Conservation (phyloP, 2,113 vertebrate species). For the Lonchura striata region DNA sequence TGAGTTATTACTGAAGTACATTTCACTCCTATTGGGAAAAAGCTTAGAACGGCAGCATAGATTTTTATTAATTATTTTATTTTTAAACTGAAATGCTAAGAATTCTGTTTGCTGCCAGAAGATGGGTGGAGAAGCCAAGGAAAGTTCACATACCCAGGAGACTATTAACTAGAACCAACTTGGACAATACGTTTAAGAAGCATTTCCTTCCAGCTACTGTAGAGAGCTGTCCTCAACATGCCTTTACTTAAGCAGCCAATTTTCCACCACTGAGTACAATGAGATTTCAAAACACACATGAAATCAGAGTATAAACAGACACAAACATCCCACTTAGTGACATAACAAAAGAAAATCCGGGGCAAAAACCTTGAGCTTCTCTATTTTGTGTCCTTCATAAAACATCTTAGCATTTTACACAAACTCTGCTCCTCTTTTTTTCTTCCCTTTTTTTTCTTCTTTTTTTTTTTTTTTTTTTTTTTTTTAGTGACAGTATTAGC, state of each 20-base stretch:
- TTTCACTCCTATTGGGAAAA: background rate
- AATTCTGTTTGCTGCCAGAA: slow-evolving; percentile 16
- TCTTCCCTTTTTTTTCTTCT: rapidly evolving
- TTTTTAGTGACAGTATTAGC: background rate
- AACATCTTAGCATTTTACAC: background rate
- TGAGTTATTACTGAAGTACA: background rate
- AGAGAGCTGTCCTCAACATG: slow-evolving; percentile 47
- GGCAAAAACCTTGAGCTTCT: background rate
- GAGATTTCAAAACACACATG: slow-evolving; percentile 45
- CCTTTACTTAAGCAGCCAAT: slow-evolving; percentile 49
- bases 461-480: background rate
- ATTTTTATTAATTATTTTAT: background rate
- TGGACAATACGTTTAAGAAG: slow-evolving; percentile 55
- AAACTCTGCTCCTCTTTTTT: background rate
- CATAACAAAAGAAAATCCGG: background rate
- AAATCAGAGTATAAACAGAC: slow-evolving; percentile 45
- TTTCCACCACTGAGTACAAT: slow-evolving; percentile 58
- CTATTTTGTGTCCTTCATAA: background rate
- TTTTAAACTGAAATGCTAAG: background rate
- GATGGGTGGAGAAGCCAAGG: slow-evolving; percentile 54
- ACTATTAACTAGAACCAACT: slow-evolving; percentile 24
- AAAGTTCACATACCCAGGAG: slow-evolving; percentile 52
- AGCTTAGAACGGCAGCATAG: background rate
- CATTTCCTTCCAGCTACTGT: slow-evolving; percentile 68
- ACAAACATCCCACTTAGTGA: slow-evolving; percentile 56